These are phyloP conservation scores for Lasioglossum oenotherae DNA, from an alignment of 2,888 invertebrate genomes.

Conservation along the genomic window DNA sequence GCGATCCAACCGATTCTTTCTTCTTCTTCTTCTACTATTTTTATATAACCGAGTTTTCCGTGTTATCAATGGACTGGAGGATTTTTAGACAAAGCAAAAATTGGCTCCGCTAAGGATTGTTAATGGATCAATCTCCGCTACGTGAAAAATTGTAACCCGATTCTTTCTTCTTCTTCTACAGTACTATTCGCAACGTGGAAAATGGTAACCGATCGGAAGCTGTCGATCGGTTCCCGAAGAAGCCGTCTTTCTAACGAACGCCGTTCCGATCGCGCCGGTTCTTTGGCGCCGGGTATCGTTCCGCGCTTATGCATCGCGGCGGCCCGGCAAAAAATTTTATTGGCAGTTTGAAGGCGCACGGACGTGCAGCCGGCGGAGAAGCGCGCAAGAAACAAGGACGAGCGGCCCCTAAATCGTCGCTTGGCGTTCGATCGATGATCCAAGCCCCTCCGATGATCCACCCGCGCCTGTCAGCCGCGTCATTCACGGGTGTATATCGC, in stretches of 20 bases:
- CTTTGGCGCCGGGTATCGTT: conserved; percentile 54
- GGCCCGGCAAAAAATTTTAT: conserved; percentile 50
- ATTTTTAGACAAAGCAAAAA: too few species aligned
- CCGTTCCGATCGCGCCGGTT: conserved; percentile 35
- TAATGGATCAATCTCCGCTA: neutral
- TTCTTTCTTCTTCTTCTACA: too few species aligned
- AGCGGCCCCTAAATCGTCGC: conserved; percentile 55
- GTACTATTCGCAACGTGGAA: neutral
- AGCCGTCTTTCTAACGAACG: conserved; percentile 59
- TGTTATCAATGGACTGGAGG: neutral
- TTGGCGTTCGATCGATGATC: conserved; percentile 5
- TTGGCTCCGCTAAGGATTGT: too few species aligned
- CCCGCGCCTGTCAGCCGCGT: conserved; percentile 60
- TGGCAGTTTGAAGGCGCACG: conserved; percentile 52
- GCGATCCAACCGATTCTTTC: neutral
- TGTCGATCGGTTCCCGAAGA: conserved; percentile 50
- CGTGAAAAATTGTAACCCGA: too few species aligned
- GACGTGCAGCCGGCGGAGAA: conserved; percentile 25
- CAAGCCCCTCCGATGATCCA: conserved; percentile 34
- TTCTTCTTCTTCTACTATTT: neutral
- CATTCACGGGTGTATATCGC: conserved; percentile 75
- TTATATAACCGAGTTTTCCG: neutral
- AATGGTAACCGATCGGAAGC: conserved; percentile 2
- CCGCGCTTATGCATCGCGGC: conserved; percentile 16
- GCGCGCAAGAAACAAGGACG: conserved; percentile 58